Percentiles rank a stretch among this genome's conserved stretches.
These are phyloP conservation scores for Nothocercus nigrocapillus DNA, from an alignment of 2,113 vertebrate genomes.

Conservation along the genomic window DNA sequence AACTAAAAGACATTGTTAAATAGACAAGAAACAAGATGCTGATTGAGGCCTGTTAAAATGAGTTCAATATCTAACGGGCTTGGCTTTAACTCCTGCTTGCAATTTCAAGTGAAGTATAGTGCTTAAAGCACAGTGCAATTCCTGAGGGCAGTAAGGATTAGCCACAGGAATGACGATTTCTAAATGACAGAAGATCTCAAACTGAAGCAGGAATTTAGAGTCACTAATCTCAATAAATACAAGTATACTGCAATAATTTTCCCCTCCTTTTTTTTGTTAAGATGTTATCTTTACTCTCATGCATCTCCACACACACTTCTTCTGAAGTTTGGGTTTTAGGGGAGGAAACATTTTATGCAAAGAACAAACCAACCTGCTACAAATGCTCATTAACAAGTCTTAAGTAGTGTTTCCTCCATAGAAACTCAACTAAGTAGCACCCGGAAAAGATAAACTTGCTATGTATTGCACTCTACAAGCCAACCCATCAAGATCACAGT, in stretches of 20 bases:
- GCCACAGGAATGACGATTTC: background rate
- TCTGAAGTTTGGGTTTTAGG: background rate
- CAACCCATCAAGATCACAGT: background rate
- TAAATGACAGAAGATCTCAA: background rate
- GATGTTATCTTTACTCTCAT: background rate
- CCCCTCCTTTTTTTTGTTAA: background rate
- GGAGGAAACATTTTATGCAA: background rate
- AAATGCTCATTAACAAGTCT: background rate
- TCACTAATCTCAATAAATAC: background rate
- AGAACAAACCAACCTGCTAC: background rate
- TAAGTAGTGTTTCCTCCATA: background rate
- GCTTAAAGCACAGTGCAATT: background rate
- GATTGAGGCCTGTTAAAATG: background rate
- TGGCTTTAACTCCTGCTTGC: background rate
- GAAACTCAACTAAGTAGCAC: background rate
- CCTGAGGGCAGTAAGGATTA: background rate
- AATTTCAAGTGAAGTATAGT: too few relatives aligned
- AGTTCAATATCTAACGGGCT: background rate
- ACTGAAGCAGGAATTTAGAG: background rate
- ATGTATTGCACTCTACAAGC: background rate
- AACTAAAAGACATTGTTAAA: background rate
- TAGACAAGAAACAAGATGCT: background rate
- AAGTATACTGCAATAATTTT: background rate
- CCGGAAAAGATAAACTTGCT: background rate
- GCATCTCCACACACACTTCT: background rate